Evolutionary conservation across 2,113 vertebrate genomes (phyloP), one percentile per base, ranked within the genome.

Genomic region (Cyprinodon tularosa): DNA sequence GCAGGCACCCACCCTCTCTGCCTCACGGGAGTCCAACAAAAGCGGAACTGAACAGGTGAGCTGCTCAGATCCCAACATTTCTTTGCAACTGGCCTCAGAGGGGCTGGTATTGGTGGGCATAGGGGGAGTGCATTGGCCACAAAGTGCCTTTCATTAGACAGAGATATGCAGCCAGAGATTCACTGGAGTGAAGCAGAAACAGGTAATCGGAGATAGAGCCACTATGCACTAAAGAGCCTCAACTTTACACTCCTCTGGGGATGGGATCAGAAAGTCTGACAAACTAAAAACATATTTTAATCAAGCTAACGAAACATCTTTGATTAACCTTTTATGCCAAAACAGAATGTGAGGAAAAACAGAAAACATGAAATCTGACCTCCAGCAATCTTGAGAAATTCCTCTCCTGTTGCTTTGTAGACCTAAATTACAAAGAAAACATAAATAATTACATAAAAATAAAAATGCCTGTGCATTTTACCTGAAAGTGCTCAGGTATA

Each of bases 371-470:
- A 67, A 87, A 87, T 90, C 97, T 96, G 82, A 99, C 98, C 98
- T 95, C 97, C 98, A 84, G 97, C 98, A 6, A 99, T 99, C 94
- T 99, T 99, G 78, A 98, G 92, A 85, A 99, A 99, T 86, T 98
- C 97, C 83, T 99, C 97, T 76, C 97, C 97, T 36, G 96, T 97
- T 57, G 97, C 97, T 92, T 97, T 99, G 92, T 99, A 99, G 65
- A 99, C 97, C 97, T 99, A 86, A 76, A 73, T 10, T 14, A 7
- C 8, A 3, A 57, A 20, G 12, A 3, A 45, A 44, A 38, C 61
- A 62, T 10, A 62, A 62, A 17, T 17, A 38, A 38, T 17, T 59
- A 14, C 8, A 38, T 15, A 8, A 12, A 53, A 53, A 38, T 14
- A 37, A 59, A n/a, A 6, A 59, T 8, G 11, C 53, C n/a, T n/a